Percentiles rank a stretch among this genome's conserved stretches.
These are phyloP conservation scores for Muscina levida DNA, from an alignment of 2,888 invertebrate species.

Conservation along the genomic window DNA sequence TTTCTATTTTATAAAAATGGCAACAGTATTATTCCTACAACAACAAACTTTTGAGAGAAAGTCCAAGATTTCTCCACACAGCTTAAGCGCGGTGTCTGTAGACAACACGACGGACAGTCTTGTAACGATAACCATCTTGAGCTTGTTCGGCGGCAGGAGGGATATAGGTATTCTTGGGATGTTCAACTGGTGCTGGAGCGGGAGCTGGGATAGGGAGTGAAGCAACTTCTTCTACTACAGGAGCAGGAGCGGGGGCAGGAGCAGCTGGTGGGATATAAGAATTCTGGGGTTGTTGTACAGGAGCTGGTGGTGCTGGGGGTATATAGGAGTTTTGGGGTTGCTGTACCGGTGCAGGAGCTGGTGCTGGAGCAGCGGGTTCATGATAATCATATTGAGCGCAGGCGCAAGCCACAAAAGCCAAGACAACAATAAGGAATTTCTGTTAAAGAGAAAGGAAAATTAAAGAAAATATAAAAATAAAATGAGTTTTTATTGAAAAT, in stretches of 20 bases:
- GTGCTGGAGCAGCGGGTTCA: conserved; percentile 40
- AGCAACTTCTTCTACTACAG: conserved; percentile 63
- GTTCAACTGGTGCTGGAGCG: conserved; percentile 61
- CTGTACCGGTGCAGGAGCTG: conserved; percentile 51
- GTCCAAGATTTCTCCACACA: background rate
- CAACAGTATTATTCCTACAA: conserved; percentile 5
- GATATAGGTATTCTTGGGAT: conserved; percentile 61
- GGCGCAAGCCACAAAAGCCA: conserved; percentile 72
- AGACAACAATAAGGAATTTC: conserved; percentile 71
- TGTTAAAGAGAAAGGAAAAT: no score
- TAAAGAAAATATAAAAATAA: background rate
- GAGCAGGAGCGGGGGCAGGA: conserved; percentile 49
- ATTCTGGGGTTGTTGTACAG: conserved; percentile 22
- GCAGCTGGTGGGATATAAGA: conserved; percentile 39
- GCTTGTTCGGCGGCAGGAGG: conserved; percentile 68
- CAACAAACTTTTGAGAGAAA: no score
- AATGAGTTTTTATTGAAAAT: no score
- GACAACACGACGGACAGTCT: conserved; percentile 74
- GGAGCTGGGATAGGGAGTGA: conserved; percentile 45
- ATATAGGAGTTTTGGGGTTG: conserved; percentile 36
- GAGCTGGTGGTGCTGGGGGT: conserved; percentile 49
- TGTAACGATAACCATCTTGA: conserved; percentile 75
- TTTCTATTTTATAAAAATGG: no score
- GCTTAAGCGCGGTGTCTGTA: conserved; percentile 71
- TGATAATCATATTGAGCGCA: conserved; percentile 71